These are phyloP conservation scores for Xenus cinereus DNA, from an alignment of 2,113 vertebrate species.

Conservation along the genomic window DNA sequence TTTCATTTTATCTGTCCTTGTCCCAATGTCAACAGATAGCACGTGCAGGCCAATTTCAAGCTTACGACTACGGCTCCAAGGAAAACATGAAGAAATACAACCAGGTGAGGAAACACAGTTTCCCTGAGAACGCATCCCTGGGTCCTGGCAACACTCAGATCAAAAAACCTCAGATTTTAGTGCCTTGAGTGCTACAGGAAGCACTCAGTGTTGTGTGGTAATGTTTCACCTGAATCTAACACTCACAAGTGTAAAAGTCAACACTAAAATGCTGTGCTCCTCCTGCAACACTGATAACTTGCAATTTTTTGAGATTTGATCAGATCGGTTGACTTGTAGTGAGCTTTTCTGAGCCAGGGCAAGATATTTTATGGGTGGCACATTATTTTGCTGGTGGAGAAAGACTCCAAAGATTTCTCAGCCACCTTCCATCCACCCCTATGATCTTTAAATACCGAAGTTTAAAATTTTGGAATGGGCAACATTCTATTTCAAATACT, in stretches of 20 bases:
- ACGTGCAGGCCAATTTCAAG: neutral
- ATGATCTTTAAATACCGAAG: neutral
- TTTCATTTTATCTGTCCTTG: neutral
- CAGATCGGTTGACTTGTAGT: neutral
- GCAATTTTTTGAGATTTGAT: neutral
- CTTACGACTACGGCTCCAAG: conserved; percentile 20
- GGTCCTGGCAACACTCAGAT: neutral
- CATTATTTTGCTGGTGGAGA: neutral
- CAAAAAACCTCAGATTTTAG: neutral
- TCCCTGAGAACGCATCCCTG: neutral
- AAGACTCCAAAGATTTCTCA: neutral
- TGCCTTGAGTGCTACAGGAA: neutral
- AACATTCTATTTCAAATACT: neutral
- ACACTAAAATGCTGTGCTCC: neutral
- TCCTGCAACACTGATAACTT: neutral
- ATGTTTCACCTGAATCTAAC: neutral
- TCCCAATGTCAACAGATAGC: neutral
- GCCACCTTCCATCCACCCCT: neutral
- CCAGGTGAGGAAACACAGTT: neutral
- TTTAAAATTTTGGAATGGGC: neutral
- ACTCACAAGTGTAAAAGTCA: neutral
- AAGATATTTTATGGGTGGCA: neutral
- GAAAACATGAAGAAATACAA: conserved; percentile 55
- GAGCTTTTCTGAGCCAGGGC: neutral
- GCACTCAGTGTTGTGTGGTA: neutral